Evolutionary conservation across 92 coral and sea anemone species (phyloP).

Genomic region (Epizoanthus stellaris): DNA sequence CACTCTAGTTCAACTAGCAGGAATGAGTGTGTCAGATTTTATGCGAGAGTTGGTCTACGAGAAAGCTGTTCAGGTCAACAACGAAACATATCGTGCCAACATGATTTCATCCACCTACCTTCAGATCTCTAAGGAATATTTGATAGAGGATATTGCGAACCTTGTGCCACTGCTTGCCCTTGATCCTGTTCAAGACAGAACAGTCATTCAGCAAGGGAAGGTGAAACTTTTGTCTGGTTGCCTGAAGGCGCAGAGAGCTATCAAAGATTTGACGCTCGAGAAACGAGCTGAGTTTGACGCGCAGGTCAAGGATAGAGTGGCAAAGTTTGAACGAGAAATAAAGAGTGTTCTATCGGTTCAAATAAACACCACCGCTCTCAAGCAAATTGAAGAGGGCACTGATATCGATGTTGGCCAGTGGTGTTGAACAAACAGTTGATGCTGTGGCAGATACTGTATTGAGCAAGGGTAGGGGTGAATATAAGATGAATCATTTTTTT

Average conservation of each 20-base stretch:
- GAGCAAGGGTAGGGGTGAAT: no score
- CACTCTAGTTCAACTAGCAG: no score
- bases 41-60: constrained; percentile 62
- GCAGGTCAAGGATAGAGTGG: constrained; percentile 57
- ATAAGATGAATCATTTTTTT: no score
- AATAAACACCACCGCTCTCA: background rate
- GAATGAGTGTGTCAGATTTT: constrained; percentile 36
- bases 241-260: constrained; percentile 53
- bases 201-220: constrained; percentile 26
- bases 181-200: constrained; percentile 41
- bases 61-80: constrained; percentile 61
- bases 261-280: constrained; percentile 15
- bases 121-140: constrained; percentile 47
- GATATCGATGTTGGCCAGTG: background rate
- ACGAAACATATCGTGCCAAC: constrained; percentile 51
- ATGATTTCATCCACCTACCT: constrained; percentile 48
- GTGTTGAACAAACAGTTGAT: background rate
- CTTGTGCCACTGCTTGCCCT: constrained; percentile 53
- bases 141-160: constrained; percentile 64
- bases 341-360: constrained; percentile 52
- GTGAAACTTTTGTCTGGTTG: constrained; percentile 40
- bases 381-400: constrained; percentile 20
- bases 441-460: background rate
- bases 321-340: constrained; percentile 56
- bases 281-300: constrained; percentile 52